Conservation (phyloP, 2,113 vertebrate species). For the Hemibagrus wyckioides region DNA sequence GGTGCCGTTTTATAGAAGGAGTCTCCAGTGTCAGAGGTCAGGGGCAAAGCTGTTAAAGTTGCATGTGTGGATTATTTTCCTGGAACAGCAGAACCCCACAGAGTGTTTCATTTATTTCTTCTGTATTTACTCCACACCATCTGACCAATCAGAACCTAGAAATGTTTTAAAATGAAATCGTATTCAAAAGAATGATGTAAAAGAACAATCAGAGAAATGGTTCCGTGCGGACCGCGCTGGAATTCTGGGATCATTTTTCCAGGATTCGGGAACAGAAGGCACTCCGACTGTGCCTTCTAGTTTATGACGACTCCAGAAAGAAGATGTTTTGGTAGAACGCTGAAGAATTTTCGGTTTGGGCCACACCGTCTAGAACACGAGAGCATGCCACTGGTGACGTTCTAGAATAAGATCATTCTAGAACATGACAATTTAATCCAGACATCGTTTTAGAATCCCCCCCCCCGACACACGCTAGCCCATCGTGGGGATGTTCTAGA, state of each 20-base stretch:
- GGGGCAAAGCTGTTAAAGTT: background rate
- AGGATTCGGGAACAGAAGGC: background rate
- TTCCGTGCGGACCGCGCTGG: no score
- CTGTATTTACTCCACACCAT: background rate
- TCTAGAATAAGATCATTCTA: background rate
- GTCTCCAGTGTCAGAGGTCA: background rate
- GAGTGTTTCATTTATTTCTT: no score
- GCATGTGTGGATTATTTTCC: no score
- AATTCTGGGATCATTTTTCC: no score
- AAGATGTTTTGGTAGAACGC: background rate
- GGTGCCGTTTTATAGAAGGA: no score
- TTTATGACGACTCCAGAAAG: background rate
- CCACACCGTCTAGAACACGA: background rate
- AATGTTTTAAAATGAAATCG: background rate
- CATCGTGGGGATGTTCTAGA: no score
- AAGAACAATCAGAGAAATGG: background rate
- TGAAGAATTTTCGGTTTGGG: background rate
- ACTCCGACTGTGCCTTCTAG: no score
- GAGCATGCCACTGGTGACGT: background rate
- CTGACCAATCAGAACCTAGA: background rate
- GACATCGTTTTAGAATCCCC: background rate
- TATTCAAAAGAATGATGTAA: no score
- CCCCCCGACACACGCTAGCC: no score
- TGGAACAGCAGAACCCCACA: no score
- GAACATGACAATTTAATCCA: background rate